Base-by-base conservation (phyloP, 2,888 invertebrate genomes). In the Yponomeuta malinellus region DNA sequence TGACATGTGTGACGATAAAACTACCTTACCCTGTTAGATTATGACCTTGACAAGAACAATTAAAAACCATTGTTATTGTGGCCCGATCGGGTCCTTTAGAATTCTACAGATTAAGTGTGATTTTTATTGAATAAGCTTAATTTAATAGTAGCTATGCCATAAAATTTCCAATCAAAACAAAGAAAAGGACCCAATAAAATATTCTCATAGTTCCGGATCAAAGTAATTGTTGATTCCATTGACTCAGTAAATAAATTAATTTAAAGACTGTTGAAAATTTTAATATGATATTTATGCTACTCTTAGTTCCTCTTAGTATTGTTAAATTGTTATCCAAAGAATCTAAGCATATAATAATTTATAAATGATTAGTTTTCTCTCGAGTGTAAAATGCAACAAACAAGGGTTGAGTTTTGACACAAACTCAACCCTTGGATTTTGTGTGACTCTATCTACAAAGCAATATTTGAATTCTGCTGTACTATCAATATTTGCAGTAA, bases 231-330 rank as follows among this genome's bases (percentile, higher is more conserved):
- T 59, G 52, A 59, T 68, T 63, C 70, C 23, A 63, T 71, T 67
- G 48, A 70, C 72, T 67, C 69, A 72, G 29, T 23, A 70, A 63
- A 63, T 37, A 70, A 71, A 73, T 71, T 70, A 69, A 71, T 64
- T 76, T 37, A 77, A 79, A 79, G 77, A 78, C 77, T 78, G 77
- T 72, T 73, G 73, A 79, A 76, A 76, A 80, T 77, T 77, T 78
- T 4, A 78, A 77, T 65, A 69, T 71, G 64, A 80, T 76, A 78
- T 79, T 78, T 78, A 82, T 78, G 76, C 82, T 87, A 85, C 81
- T 85, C 82, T 86, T 88, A 91, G 92, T 92, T 92, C 91, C 92
- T 92, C 83, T 90, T 92, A 91, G 90, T 86, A 84, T 86, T 87
- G 82, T 87, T 86, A 88, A 89, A 88, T 59, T 89, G 84, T 86